Base-by-base conservation (phyloP, 2,888 invertebrate species). In the Strigamia transsilvanica region DNA sequence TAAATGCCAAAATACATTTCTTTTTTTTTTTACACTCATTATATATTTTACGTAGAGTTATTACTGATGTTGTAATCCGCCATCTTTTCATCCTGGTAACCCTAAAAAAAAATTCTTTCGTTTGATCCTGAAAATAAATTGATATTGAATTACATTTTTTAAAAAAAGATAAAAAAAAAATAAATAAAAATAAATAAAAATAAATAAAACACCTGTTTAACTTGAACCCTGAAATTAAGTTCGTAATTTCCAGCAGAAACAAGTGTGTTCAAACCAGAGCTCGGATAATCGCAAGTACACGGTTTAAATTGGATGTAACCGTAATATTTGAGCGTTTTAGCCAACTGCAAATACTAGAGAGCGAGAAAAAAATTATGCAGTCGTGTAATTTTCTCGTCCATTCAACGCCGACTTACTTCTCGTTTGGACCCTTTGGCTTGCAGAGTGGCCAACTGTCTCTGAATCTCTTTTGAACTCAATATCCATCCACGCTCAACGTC, bases 71-170 rank as follows among this genome's bases (percentile, higher is more conserved):
- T 23, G 96, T 97, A 79, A 99, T 96, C 85, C 98, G 91, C 99
- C 99, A 99, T 86, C 98, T 98, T 83, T 96, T 91, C 94, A 99
- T 98, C 85, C 98, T 91, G 0, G 98, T 98, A 56, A 98, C 96
- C 88, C 96, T 95, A 88, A 97, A 98, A 86, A 92, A 91, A 79
- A 94, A 93, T 88, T 98, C 98, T 85, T 92, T 92, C n/a, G 91
- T 89, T 82, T 92, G 41, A 83, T 83, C 82, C 83, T 83, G 66
- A 18, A 56, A 21, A 32, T 23, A 82, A 41, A 27, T 51, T 46
- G 21, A 81, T 10, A 18, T 41, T 21, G 12, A 38, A 42, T 42
- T 21, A 56, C 15, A 42, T 15, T 13, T 27, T 46, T 9, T 13
- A 78, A 56, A 80, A 80, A 56, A 78, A 32, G 51, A 3, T 27